These are phyloP conservation scores for Thaumetopoea pityocampa DNA, from an alignment of 1,140 invertebrate species.

Conservation along the genomic window DNA sequence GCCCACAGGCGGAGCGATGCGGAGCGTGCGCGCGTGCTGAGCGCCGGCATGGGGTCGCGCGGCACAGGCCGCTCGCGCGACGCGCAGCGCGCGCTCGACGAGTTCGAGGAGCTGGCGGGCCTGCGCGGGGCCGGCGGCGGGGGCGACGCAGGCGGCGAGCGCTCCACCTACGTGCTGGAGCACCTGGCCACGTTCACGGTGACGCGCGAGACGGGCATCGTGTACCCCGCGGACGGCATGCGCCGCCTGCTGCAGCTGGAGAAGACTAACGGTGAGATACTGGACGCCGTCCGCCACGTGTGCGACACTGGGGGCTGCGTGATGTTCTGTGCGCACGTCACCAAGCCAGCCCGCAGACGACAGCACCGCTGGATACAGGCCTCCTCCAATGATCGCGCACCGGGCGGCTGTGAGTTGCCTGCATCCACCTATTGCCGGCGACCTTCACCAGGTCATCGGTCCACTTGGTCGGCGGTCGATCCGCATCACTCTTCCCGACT, in stretches of 20 bases:
- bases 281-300: too few species aligned
- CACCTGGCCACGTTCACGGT: conserved; percentile 99
- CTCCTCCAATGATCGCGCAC: too few species aligned
- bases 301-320: too few species aligned
- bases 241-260: conserved; percentile 95
- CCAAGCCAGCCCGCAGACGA: too few species aligned
- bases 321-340: too few species aligned
- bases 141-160: conserved; percentile 69
- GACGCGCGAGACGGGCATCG: conserved; percentile 89
- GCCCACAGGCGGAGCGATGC: not conserved
- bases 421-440: too few species aligned
- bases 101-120: conserved; percentile 62
- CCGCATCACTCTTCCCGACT: too few species aligned
- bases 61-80: conserved; percentile 25
- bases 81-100: conserved; percentile 50
- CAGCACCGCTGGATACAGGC: too few species aligned
- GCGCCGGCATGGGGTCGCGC: conserved; percentile 22
- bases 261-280: conserved; percentile 92
- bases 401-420: too few species aligned
- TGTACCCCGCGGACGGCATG: conserved; percentile 96
- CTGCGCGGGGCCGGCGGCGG: conserved; percentile 28
- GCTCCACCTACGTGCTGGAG: conserved; percentile 92
- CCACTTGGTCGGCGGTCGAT: too few species aligned
- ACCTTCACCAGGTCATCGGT: too few species aligned
- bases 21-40: conserved; percentile 5